phyloP scores from a whole-genome alignment of 2,797 vertebrate genomes.

The Dallia pectoralis region DNA sequence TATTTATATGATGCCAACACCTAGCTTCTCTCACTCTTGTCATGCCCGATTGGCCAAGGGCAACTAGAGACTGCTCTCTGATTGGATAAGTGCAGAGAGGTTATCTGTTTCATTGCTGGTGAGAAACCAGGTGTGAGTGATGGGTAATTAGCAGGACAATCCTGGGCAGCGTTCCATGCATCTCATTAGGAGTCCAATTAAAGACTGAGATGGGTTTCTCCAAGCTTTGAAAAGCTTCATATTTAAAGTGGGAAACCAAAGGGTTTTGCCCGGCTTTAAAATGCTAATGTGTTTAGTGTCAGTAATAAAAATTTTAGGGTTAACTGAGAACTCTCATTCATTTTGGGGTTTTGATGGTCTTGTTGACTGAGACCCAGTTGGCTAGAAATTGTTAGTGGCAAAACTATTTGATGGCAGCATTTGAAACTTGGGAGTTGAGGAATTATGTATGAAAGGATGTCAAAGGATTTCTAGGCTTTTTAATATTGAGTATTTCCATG shows the following conservation, averaged over 20 bases:
- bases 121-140: slow-evolving; percentile 59
- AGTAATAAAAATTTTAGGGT: no score
- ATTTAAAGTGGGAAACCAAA: slow-evolving; percentile 53
- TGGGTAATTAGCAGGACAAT: slow-evolving; percentile 65
- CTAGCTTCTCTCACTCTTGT: slow-evolving; percentile 62
- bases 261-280: slow-evolving; percentile 47
- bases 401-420: no score
- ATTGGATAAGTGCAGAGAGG: slow-evolving; percentile 88
- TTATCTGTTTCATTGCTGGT: slow-evolving; percentile 79
- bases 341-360: not conserved
- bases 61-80: slow-evolving; percentile 83
- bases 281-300: slow-evolving; percentile 35
- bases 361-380: no score
- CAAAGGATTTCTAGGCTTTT: no score
- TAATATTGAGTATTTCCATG: no score
- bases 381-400: no score
- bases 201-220: slow-evolving; percentile 57
- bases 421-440: no score
- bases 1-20: slow-evolving; percentile 82
- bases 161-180: slow-evolving; percentile 26
- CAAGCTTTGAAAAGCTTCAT: slow-evolving; percentile 60
- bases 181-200: slow-evolving; percentile 59
- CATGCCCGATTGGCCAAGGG: slow-evolving; percentile 82
- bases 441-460: no score
- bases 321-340: slow-evolving; percentile 10